Conservation (phyloP, 2,888 invertebrate genomes). For the Tricholauxania praeusta region DNA sequence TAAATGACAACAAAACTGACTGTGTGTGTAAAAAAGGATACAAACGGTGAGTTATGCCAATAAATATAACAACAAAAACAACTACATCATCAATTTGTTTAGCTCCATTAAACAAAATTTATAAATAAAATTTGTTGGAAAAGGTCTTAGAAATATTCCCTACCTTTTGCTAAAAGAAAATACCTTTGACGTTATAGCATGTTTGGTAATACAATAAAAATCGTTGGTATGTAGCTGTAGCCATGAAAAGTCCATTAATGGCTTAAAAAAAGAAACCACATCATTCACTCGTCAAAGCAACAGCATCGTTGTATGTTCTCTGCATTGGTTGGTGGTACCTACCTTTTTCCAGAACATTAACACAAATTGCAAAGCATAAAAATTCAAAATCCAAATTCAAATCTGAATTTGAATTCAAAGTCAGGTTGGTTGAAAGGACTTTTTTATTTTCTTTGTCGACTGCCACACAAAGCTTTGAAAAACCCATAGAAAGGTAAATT, state of each 20-base stretch:
- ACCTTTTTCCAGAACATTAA: constrained; percentile 63
- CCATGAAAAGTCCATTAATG: constrained; percentile 62
- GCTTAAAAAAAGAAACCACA: constrained; percentile 25
- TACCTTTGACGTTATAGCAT: no score
- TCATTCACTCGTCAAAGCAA: not conserved
- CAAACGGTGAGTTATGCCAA: no score
- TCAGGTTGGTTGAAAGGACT: not conserved
- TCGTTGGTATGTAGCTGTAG: not conserved
- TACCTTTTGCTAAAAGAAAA: no score
- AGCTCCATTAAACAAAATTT: constrained; percentile 11
- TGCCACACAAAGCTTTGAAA: constrained; percentile 6
- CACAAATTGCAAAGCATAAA: constrained; percentile 64
- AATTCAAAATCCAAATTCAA: constrained; percentile 57
- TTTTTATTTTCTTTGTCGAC: not conserved
- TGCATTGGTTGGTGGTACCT: constrained; percentile 20
- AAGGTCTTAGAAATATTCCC: constrained; percentile 50
- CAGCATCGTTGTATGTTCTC: not conserved
- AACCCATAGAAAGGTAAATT: not conserved
- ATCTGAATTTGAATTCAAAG: constrained; percentile 11
- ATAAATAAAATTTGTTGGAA: not conserved
- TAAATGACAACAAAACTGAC: not conserved
- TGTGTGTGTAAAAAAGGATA: no score
- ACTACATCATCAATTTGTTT: not conserved
- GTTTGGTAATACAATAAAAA: constrained; percentile 6
- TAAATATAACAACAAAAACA: not conserved